These are phyloP conservation scores for Catagonus wagneri DNA, from an alignment of 2,113 vertebrate species.

Conservation along the genomic window DNA sequence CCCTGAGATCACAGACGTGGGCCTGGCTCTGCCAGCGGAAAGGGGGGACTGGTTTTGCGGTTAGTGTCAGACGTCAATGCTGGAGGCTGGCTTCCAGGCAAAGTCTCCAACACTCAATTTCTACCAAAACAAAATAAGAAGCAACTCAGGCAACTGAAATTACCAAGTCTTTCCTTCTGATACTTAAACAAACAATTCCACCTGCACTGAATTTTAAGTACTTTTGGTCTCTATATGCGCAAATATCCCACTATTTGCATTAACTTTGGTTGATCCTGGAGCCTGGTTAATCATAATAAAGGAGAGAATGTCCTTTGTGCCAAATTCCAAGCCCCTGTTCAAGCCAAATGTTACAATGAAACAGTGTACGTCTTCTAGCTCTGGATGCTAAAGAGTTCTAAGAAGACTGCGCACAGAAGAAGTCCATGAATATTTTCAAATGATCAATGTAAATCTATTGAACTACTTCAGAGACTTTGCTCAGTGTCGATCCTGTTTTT, in stretches of 20 bases:
- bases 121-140: slow-evolving; percentile 67
- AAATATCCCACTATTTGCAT: slow-evolving; percentile 51
- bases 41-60: slow-evolving; percentile 52
- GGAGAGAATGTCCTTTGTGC: slow-evolving; percentile 27
- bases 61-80: slow-evolving; percentile 72
- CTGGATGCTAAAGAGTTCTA: not conserved
- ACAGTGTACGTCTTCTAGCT: not conserved
- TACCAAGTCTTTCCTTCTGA: slow-evolving; percentile 48
- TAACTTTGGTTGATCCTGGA: slow-evolving; percentile 55
- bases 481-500: not conserved
- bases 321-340: not conserved
- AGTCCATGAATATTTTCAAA: not conserved
- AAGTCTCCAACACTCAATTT: slow-evolving; percentile 57
- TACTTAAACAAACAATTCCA: slow-evolving; percentile 50
- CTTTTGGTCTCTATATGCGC: slow-evolving; percentile 42
- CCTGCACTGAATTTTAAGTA: slow-evolving; percentile 71
- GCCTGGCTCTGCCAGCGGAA: slow-evolving; percentile 24
- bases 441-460: not conserved
- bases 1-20: slow-evolving; percentile 69
- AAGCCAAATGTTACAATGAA: not conserved
- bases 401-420: not conserved
- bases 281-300: slow-evolving; percentile 45
- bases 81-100: slow-evolving; percentile 67
- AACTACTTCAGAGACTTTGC: not conserved
- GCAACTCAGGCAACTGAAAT: slow-evolving; percentile 63